These are phyloP conservation scores for Triplophysa siluroides DNA, from an alignment of 2,113 vertebrate species.

Conservation along the genomic window DNA sequence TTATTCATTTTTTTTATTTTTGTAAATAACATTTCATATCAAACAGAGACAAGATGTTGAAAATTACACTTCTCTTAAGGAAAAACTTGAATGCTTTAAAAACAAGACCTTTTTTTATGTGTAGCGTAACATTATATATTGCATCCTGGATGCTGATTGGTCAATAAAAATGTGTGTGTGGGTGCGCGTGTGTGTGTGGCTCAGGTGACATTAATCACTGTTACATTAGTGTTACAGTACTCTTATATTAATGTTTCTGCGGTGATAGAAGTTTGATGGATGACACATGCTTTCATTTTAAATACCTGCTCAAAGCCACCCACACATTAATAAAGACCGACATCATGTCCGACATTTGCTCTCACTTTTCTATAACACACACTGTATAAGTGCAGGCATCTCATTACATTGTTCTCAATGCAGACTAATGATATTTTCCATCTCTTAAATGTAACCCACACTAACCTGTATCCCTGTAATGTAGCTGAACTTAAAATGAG, in stretches of 20 bases:
- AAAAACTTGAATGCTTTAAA: neutral
- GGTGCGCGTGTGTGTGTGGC: constrained; percentile 1
- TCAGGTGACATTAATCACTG: neutral
- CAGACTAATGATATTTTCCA: no score
- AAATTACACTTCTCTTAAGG: neutral
- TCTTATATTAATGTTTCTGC: constrained; percentile 7
- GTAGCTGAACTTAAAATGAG: no score
- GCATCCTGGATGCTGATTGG: no score
- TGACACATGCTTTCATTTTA: neutral
- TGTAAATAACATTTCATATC: constrained; percentile 8
- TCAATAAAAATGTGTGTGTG: neutral
- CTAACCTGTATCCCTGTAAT: no score
- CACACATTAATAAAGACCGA: neutral
- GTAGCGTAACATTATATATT: no score
- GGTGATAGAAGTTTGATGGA: constrained; percentile 20
- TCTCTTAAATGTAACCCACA: no score
- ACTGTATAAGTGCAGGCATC: neutral
- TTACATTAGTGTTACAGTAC: neutral
- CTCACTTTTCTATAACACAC: neutral
- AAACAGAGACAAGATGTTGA: neutral
- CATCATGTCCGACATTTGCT: neutral
- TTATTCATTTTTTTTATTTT: constrained; percentile 11
- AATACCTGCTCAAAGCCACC: neutral
- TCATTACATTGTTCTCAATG: no score
- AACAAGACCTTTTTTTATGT: no score